Conservation (phyloP, 2,797 vertebrate genomes). For the Vireo griseus region DNA sequence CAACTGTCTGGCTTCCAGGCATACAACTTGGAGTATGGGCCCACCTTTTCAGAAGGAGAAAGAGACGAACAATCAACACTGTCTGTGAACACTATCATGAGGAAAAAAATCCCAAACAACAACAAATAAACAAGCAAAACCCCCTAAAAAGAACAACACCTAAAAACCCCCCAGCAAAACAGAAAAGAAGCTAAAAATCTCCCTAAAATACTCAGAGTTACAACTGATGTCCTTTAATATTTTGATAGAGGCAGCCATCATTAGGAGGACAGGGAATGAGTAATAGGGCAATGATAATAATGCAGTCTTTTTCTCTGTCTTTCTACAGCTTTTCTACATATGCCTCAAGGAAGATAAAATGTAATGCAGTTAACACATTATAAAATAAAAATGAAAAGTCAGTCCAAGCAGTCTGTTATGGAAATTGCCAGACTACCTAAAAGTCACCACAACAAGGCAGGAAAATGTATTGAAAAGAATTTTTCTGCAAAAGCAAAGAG, state of each 20-base stretch:
- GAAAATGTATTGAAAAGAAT: not conserved
- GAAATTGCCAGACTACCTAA: not conserved
- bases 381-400: not conserved
- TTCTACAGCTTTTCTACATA: not conserved
- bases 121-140: not conserved
- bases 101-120: not conserved
- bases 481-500: not conserved
- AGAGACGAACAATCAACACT: not conserved
- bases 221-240: not conserved
- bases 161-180: not conserved
- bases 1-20: not conserved
- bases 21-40: not conserved
- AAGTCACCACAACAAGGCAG: accelerated
- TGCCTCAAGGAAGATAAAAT: not conserved
- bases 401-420: not conserved
- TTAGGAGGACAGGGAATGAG: not conserved
- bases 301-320: not conserved
- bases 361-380: not conserved
- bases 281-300: not conserved
- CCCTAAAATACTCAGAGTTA: not conserved
- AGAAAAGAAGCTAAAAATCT: not conserved
- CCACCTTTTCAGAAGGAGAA: not conserved
- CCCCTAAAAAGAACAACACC: not conserved
- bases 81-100: accelerated
- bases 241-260: not conserved